Conservation (phyloP, 2,113 vertebrate genomes). For the Solea solea region DNA sequence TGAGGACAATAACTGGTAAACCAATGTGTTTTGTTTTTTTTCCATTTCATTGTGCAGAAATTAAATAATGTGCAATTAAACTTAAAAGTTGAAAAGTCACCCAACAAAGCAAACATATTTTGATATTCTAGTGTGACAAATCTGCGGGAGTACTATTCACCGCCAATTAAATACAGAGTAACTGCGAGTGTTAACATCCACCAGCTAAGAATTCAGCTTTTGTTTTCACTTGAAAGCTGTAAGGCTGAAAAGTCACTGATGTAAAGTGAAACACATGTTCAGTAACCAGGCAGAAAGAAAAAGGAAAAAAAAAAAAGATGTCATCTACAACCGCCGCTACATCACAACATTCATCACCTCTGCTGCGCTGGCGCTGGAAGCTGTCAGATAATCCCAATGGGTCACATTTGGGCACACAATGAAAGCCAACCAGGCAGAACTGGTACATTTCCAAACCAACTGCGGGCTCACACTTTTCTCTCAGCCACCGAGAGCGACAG, state of each 20-base stretch:
- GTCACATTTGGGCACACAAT: constrained; percentile 13
- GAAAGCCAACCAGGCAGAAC: constrained; percentile 46
- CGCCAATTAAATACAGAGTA: background rate
- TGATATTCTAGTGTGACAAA: no score
- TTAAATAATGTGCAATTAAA: no score
- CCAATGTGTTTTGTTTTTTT: no score
- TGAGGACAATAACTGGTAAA: no score
- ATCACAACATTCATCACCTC: constrained; percentile 28
- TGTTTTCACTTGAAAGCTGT: background rate
- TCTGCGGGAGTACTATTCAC: no score
- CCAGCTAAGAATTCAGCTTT: background rate
- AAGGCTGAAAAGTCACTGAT: background rate
- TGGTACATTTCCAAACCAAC: constrained; percentile 19
- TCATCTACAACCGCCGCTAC: background rate
- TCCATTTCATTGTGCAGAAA: no score
- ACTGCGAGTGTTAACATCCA: background rate
- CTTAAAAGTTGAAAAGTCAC: no score
- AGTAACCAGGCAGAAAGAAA: background rate
- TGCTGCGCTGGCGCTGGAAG: constrained; percentile 1
- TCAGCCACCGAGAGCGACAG: constrained; percentile 39
- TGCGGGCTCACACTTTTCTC: background rate
- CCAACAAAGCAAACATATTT: no score
- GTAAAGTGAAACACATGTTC: background rate
- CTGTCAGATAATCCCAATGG: constrained; percentile 23
- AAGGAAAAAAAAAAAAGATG: background rate